Percentiles rank a stretch among this genome's conserved stretches.
These are phyloP conservation scores for Nasonia longicornis DNA, from an alignment of 1,140 invertebrate genomes.

Conservation along the genomic window DNA sequence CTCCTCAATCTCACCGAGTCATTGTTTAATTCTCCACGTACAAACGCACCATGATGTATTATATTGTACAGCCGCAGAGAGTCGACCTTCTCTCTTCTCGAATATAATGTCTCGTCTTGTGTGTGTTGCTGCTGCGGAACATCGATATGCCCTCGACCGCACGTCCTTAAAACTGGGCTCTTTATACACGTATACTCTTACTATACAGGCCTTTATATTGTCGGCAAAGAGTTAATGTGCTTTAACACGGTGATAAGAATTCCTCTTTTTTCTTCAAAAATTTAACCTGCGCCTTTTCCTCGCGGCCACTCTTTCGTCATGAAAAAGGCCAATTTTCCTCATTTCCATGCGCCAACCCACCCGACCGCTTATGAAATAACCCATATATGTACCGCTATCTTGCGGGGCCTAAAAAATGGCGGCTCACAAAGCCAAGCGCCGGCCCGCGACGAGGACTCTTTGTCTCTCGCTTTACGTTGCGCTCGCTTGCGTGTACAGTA, in stretches of 20 bases:
- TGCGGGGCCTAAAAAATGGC: constrained; percentile 11
- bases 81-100: background rate
- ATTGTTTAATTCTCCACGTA: constrained; percentile 1
- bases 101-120: background rate
- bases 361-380: background rate
- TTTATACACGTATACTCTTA: background rate
- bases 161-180: background rate
- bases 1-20: constrained; percentile 13
- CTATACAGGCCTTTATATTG: background rate
- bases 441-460: background rate
- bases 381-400: constrained; percentile 16
- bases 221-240: background rate
- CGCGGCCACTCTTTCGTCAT: no score
- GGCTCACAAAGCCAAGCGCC: background rate
- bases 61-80: background rate
- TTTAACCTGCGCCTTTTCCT: background rate
- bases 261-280: background rate
- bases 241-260: no score
- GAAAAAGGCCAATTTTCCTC: background rate
- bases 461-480: background rate
- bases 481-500: background rate
- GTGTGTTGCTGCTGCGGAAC: background rate
- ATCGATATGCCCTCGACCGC: background rate
- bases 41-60: background rate
- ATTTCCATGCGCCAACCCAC: background rate